Evolutionary conservation across 2,113 vertebrate species (phyloP).

Genomic region (Gadus chalcogrammus): DNA sequence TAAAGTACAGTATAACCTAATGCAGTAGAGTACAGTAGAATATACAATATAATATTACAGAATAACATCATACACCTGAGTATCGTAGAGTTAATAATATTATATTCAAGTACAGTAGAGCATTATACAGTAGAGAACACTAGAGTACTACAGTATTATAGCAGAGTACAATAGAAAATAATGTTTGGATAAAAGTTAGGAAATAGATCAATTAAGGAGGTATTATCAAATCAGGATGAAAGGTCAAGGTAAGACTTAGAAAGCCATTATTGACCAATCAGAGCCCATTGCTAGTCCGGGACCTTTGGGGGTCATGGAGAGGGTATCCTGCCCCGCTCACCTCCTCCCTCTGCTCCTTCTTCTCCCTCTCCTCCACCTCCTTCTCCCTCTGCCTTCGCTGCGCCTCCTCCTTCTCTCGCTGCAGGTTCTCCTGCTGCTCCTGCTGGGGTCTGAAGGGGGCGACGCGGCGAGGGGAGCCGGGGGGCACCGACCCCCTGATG

Average conservation of each 20-base stretch:
- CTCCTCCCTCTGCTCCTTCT: conserved; percentile 55
- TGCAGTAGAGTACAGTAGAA: background rate
- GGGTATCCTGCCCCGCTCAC: conserved; percentile 32
- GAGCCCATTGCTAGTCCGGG: no score
- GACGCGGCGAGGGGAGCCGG: conserved; percentile 49
- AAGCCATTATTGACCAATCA: no score
- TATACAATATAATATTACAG: background rate
- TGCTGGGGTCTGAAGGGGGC: conserved; percentile 59
- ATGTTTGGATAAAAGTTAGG: no score
- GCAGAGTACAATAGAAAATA: background rate
- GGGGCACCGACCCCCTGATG: conserved; percentile 47
- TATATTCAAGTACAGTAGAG: background rate
- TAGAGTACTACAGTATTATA: background rate
- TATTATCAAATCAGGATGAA: no score
- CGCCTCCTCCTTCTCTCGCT: conserved; percentile 66
- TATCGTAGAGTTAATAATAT: background rate
- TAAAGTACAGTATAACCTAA: conserved; percentile 4
- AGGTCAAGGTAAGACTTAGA: no score
- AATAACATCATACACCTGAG: background rate
- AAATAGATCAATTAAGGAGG: no score
- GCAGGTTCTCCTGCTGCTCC: conserved; percentile 60
- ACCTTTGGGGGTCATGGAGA: no score
- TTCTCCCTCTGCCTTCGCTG: conserved; percentile 61
- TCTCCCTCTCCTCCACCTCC: conserved; percentile 45
- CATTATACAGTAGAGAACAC: background rate